Conservation (phyloP, 1,140 invertebrate genomes). For the Gryllus bimaculatus region DNA sequence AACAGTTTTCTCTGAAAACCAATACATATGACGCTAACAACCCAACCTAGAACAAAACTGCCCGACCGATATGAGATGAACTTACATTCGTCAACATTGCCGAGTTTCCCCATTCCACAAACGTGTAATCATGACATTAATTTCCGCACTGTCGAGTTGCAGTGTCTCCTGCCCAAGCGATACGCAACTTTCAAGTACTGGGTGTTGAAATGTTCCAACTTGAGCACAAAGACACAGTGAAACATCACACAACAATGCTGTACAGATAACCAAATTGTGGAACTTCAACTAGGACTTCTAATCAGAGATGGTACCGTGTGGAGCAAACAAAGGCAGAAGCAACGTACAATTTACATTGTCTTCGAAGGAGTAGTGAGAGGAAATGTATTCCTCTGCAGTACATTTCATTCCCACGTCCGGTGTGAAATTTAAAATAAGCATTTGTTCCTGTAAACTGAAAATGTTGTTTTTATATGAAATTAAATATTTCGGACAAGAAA, state of each 20-base stretch:
- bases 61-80: too few relatives aligned
- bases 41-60: too few relatives aligned
- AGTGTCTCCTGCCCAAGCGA: neutral
- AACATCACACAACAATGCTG: neutral
- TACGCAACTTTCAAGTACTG: neutral
- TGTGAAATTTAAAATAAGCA: too few relatives aligned
- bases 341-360: neutral
- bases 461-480: too few relatives aligned
- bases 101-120: too few relatives aligned
- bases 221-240: neutral
- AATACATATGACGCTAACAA: too few relatives aligned
- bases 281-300: neutral
- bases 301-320: neutral
- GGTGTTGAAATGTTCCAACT: neutral
- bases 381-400: neutral
- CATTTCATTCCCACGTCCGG: too few relatives aligned
- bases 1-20: too few relatives aligned
- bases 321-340: neutral
- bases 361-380: neutral
- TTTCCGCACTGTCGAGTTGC: neutral
- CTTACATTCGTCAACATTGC: too few relatives aligned
- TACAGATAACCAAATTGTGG: neutral
- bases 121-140: neutral
- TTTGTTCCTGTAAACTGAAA: too few relatives aligned
- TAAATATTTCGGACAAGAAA: too few relatives aligned